These are phyloP conservation scores for Dasypogon diadema DNA, from an alignment of 2,888 invertebrate genomes.

Conservation along the genomic window DNA sequence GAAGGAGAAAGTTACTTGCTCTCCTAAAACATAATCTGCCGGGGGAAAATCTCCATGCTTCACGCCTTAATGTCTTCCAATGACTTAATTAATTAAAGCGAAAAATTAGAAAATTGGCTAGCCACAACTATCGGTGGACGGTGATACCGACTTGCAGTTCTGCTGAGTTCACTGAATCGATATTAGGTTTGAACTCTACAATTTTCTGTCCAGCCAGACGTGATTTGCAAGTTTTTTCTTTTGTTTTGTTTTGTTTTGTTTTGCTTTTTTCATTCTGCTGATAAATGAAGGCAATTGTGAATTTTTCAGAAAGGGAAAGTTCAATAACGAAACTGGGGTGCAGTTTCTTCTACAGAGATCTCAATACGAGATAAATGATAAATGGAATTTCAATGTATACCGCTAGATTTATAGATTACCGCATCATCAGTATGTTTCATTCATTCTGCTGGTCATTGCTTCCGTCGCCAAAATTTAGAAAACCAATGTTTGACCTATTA, in stretches of 20 bases:
- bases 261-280: conserved; percentile 8
- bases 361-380: no score
- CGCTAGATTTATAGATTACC: no score
- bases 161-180: not conserved
- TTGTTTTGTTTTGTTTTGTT: conserved; percentile 13
- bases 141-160: no score
- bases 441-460: no score
- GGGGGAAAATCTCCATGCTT: conserved; percentile 18
- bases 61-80: conserved; percentile 25
- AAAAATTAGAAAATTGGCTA: conserved; percentile 43
- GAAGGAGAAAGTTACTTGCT: conserved; percentile 31
- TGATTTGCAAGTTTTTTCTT: conserved; percentile 10
- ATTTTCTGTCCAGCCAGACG: not conserved
- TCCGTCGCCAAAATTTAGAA: no score
- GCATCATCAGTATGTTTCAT: no score
- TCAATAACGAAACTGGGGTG: no score
- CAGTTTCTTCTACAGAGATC: no score
- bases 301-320: conserved; percentile 37
- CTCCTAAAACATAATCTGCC: not conserved
- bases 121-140: not conserved
- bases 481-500: no score
- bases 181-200: not conserved
- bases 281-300: conserved; percentile 15
- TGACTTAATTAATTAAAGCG: conserved; percentile 47
- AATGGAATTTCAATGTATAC: no score